A percentile compares a stretch with the other conserved stretches of the same genome.
Evolutionary conservation across 2,113 vertebrate genomes (phyloP).

Genomic region (Trinectes maculatus): DNA sequence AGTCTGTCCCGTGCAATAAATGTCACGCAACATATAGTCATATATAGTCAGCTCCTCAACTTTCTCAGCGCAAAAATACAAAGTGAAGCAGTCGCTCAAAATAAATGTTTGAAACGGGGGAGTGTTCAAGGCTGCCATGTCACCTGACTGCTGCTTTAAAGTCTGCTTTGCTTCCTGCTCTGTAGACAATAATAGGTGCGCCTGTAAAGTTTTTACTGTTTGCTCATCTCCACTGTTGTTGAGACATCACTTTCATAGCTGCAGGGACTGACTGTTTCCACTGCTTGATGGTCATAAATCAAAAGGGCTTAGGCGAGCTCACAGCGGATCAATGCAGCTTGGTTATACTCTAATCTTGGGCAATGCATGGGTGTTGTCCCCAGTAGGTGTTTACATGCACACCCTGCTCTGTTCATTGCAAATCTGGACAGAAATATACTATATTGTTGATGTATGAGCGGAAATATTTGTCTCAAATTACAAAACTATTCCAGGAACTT

Average conservation of each 20-base stretch:
- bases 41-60: constrained; percentile 69
- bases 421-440: background rate
- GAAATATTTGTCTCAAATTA: constrained; percentile 28
- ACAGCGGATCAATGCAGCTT: constrained; percentile 20
- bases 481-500: constrained; percentile 2
- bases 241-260: constrained; percentile 53
- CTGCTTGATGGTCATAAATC: constrained; percentile 47
- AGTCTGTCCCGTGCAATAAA: constrained; percentile 68
- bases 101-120: constrained; percentile 68
- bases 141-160: constrained; percentile 66
- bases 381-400: background rate
- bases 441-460: background rate
- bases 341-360: constrained; percentile 32
- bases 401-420: background rate
- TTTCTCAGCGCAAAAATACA: constrained; percentile 49
- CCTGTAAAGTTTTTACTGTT: constrained; percentile 49
- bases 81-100: constrained; percentile 68
- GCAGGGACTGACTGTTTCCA: constrained; percentile 11
- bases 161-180: constrained; percentile 39
- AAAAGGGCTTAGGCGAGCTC: constrained; percentile 28
- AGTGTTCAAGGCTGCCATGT: constrained; percentile 55
- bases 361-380: constrained; percentile 34
- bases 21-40: constrained; percentile 62
- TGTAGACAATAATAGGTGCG: constrained; percentile 61
- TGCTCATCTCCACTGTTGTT: constrained; percentile 42